phyloP scores from a whole-genome alignment of 2,888 invertebrate species.

The Trissonchulus sp. region DNA sequence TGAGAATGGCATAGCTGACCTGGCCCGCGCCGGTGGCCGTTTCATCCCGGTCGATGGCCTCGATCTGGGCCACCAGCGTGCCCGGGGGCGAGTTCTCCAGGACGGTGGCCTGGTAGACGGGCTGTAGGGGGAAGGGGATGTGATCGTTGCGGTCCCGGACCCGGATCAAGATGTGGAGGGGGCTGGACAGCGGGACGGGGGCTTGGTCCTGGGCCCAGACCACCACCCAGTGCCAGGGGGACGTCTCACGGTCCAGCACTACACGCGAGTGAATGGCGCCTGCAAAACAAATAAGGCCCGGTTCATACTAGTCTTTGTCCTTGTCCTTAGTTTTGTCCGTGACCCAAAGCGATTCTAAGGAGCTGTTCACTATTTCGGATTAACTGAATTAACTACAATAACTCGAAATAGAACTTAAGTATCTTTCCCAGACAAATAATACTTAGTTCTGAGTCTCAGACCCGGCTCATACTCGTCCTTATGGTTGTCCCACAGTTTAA shows the following conservation, averaged over 20 bases:
- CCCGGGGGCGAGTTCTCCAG: constrained; percentile 71
- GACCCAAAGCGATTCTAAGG: no score
- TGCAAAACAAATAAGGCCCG: no score
- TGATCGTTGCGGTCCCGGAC: constrained; percentile 89
- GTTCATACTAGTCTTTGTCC: no score
- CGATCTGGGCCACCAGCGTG: constrained; percentile 67
- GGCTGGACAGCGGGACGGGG: constrained; percentile 73
- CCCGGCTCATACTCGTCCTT: no score
- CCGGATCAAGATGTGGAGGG: constrained; percentile 67
- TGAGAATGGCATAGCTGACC: constrained; percentile 73
- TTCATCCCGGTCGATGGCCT: constrained; percentile 71
- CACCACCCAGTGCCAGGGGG: constrained; percentile 83
- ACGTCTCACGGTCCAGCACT: constrained; percentile 79
- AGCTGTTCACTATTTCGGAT: no score
- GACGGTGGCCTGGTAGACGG: constrained; percentile 75
- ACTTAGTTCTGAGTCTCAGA: no score
- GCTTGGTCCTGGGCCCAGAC: constrained; percentile 87
- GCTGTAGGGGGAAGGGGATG: constrained; percentile 76
- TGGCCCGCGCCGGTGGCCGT: constrained; percentile 54
- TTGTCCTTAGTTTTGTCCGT: no score
- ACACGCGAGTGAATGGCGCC: constrained; percentile 76
- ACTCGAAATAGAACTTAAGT: no score
- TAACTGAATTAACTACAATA: no score
- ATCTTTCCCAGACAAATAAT: no score
- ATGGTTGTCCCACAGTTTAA: no score